Conservation (phyloP, 1,140 invertebrate genomes). For the Cydia pomonella region DNA sequence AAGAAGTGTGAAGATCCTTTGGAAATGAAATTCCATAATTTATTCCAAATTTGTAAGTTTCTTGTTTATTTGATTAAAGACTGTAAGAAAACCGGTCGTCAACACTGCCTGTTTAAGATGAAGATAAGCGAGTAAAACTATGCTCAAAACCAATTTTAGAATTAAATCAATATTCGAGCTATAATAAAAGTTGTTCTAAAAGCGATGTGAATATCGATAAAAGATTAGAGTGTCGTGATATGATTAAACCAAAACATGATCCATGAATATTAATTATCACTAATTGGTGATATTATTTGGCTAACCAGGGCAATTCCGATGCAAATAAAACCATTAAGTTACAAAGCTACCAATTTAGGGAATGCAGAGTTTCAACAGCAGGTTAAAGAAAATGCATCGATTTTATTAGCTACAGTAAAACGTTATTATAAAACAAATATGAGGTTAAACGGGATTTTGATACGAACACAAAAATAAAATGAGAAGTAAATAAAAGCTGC, state of each 20-base stretch:
- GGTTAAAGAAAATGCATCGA: conserved; percentile 9
- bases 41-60: too few species aligned
- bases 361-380: conserved; percentile 11
- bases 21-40: too few species aligned
- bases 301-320: conserved; percentile 9
- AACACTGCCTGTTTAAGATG: not conserved
- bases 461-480: conserved; percentile 7
- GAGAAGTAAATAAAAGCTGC: conserved; percentile 11
- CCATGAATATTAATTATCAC: conserved; percentile 3
- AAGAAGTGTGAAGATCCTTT: too few species aligned
- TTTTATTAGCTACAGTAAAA: not conserved
- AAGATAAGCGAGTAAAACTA: not conserved
- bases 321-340: conserved; percentile 20
- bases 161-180: not conserved
- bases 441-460: conserved; percentile 18
- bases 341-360: conserved; percentile 29
- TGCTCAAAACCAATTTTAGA: not conserved
- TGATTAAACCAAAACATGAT: not conserved
- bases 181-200: not conserved
- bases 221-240: not conserved
- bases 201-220: not conserved
- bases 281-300: conserved; percentile 25
- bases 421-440: conserved; percentile 1
- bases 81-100: not conserved
- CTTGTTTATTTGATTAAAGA: too few species aligned